phyloP scores from a whole-genome alignment of 92 coral and sea anemone genomes.

The Epizoanthus ramosus region DNA sequence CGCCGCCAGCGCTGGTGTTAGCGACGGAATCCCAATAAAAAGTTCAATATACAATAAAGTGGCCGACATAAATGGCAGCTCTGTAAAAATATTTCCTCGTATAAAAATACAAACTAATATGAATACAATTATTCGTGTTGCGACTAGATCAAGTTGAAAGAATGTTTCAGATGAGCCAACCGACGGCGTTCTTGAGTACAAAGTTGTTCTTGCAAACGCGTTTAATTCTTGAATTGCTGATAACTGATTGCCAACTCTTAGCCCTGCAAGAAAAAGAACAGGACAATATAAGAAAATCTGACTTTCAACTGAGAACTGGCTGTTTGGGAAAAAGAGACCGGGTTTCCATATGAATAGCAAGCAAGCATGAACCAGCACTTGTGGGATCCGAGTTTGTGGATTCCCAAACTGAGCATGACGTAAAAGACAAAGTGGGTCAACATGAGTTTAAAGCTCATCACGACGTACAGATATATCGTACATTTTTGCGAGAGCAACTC shows the following conservation, averaged over 20 bases:
- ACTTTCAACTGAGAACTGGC: too few species aligned
- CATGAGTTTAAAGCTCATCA: too few species aligned
- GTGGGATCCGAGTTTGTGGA: too few species aligned
- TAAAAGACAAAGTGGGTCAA: too few species aligned
- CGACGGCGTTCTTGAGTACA: not conserved
- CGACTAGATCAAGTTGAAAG: not conserved
- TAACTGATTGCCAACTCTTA: not conserved
- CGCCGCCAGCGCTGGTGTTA: not conserved
- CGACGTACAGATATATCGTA: too few species aligned
- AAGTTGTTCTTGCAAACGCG: not conserved
- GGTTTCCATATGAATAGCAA: too few species aligned
- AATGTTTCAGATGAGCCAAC: not conserved
- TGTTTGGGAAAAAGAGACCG: too few species aligned
- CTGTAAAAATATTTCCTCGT: constrained; percentile 22
- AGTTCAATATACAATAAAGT: constrained; percentile 7
- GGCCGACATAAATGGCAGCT: not conserved
- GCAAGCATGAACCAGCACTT: too few species aligned
- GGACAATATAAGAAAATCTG: too few species aligned
- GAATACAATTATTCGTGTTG: not conserved
- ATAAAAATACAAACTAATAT: constrained; percentile 8
- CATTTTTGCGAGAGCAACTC: too few species aligned
- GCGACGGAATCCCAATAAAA: not conserved
- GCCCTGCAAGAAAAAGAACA: not conserved
- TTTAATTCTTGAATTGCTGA: not conserved
- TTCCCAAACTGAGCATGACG: too few species aligned